Evolutionary conservation across 1,140 invertebrate genomes (phyloP), one percentile per base, ranked within the genome.

Genomic region (Drosophila persimilis): DNA sequence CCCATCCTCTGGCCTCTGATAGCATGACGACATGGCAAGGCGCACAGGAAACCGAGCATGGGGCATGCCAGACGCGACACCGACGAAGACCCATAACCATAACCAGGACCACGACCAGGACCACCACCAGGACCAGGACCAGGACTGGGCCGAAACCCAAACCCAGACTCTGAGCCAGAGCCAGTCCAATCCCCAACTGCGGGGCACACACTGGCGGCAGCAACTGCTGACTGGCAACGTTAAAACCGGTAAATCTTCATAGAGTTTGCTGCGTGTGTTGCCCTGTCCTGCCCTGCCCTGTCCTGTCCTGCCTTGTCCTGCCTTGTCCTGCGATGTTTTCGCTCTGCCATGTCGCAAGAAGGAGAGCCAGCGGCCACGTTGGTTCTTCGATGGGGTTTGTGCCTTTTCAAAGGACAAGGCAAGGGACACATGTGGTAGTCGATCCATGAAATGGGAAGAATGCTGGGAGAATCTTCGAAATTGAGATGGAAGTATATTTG

Each of bases 191-290:
- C 35, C 35, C 35, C 35, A 13, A 11, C 35, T 39, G 11, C 35
- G 35, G 35, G 35, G 35, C 35, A 24, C 53, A 52, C 51, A 52
- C 56, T 57, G 55, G 47, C 11, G 35, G 11, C 3, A 17, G 35
- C 35, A 39, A 39, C 35, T 39, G 81, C 81, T 88, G 84, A 83
- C 83, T 89, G 78, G 78, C 84, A 89, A 83, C 67, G 84, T 83
- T 88, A 83, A 88, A 88, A 88, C 78, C 83, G 79, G 84, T 88
- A 88, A 88, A 88, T 88, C 83, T 89, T 88, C 84, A 79, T 88
- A 73, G 83, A 88, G 83, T 52, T 74, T 72, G 67, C 79, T 88
- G 74, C 83, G 81, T 81, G 79, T 80, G 56, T 77, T 78, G 77
- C 60, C 75, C 80, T 20, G 20, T 1, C 20, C 20, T 20, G 20